These are phyloP conservation scores for Drosophila prosaltans DNA, from an alignment of 1,140 invertebrate genomes.

Conservation along the genomic window DNA sequence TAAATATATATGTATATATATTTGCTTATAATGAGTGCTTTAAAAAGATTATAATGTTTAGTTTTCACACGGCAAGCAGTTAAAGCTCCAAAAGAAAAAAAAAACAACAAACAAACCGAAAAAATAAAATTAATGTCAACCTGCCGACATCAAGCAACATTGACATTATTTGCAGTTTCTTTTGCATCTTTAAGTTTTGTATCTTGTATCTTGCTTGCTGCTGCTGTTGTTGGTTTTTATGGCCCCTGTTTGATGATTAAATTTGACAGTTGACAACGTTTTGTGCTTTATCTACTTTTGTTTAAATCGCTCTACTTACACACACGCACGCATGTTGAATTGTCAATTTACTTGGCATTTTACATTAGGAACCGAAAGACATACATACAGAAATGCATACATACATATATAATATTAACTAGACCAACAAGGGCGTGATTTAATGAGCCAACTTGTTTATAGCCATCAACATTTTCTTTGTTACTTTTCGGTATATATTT, in stretches of 20 bases:
- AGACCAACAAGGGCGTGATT: slow-evolving; percentile 67
- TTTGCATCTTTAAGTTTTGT: slow-evolving; percentile 29
- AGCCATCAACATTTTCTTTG: slow-evolving; percentile 11
- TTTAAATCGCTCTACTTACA: slow-evolving; percentile 45
- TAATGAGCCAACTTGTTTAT: slow-evolving; percentile 52
- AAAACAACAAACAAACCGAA: slow-evolving; percentile 10
- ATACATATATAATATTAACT: slow-evolving; percentile 58
- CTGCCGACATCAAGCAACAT: slow-evolving; percentile 27
- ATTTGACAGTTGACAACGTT: slow-evolving; percentile 80
- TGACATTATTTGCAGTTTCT: slow-evolving; percentile 53
- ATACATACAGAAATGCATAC: slow-evolving; percentile 27
- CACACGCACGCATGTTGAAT: slow-evolving; percentile 43
- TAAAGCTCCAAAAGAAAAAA: too few relatives aligned
- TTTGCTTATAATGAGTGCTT: too few relatives aligned
- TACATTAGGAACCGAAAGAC: slow-evolving; percentile 48
- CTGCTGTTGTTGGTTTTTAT: slow-evolving; percentile 32
- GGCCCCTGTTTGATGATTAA: slow-evolving; percentile 67
- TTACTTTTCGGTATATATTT: slow-evolving; percentile 15
- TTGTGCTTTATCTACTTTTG: slow-evolving; percentile 51
- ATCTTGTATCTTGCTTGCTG: slow-evolving; percentile 37
- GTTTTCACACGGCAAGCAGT: slow-evolving; percentile 5
- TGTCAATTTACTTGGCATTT: slow-evolving; percentile 76
- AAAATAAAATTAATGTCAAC: slow-evolving; percentile 64
- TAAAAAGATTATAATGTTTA: slow-evolving; percentile 1
- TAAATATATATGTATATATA: slow-evolving; percentile 7